Evolutionary conservation across 2,797 vertebrate species (phyloP).

Genomic region (Carduelis carduelis): DNA sequence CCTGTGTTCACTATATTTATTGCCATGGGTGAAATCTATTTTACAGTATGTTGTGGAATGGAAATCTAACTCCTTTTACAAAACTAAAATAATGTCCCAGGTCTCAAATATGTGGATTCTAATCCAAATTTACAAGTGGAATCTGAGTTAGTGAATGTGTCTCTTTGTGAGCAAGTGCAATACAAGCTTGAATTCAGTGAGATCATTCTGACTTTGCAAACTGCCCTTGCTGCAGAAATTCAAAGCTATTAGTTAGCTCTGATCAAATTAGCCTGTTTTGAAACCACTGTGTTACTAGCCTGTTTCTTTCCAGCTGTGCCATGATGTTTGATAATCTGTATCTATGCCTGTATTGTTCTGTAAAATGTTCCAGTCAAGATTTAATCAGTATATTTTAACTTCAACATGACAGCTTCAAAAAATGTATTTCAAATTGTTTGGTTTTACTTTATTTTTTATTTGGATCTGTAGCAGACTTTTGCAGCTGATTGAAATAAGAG

Average conservation of each 20-base stretch:
- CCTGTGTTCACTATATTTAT: background rate
- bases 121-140: background rate
- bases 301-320: background rate
- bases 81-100: background rate
- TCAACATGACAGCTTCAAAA: background rate
- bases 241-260: background rate
- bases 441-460: background rate
- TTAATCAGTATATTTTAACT: background rate
- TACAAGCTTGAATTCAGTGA: background rate
- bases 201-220: background rate
- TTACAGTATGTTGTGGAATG: background rate
- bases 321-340: background rate
- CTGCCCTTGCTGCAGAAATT: background rate
- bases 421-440: background rate
- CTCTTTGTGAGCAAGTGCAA: background rate
- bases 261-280: background rate
- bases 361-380: background rate
- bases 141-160: background rate
- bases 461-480: background rate
- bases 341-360: background rate
- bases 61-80: background rate
- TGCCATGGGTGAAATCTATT: background rate
- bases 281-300: background rate
- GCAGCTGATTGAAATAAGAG: background rate
- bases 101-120: background rate